phyloP scores from a whole-genome alignment of 2,888 invertebrate species.

The Eueremaeus valkanovi region DNA sequence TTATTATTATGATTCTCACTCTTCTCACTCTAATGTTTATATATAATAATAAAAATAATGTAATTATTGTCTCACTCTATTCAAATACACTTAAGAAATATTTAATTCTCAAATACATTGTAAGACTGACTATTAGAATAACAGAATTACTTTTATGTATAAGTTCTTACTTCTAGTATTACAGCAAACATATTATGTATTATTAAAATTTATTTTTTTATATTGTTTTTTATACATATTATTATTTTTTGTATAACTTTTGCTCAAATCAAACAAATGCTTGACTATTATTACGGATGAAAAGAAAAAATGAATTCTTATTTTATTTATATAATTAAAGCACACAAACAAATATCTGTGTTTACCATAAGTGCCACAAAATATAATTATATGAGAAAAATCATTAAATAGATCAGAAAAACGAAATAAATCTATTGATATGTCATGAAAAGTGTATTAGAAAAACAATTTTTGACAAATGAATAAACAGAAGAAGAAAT shows the following conservation, averaged over 20 bases:
- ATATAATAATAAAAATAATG: not conserved
- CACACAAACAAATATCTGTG: not conserved
- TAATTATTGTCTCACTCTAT: not conserved
- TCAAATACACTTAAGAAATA: not conserved
- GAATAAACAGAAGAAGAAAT: not conserved
- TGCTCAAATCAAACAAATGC: conserved; percentile 12
- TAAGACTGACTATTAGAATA: too few relatives aligned
- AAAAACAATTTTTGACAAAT: not conserved
- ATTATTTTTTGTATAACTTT: not conserved
- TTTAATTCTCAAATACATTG: not conserved
- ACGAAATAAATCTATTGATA: conserved; percentile 16
- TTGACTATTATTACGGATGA: not conserved
- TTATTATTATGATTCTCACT: not conserved
- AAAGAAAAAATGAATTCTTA: not conserved
- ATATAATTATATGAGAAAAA: not conserved
- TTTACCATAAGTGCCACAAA: conserved; percentile 21
- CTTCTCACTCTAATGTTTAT: not conserved
- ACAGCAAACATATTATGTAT: not conserved
- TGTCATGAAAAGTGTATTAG: conserved; percentile 22
- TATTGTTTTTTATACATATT: not conserved
- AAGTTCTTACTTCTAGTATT: too few relatives aligned
- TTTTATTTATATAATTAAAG: conserved; percentile 8
- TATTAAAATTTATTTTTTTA: not conserved
- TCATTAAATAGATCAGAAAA: not conserved
- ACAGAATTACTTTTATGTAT: too few relatives aligned